Evolutionary conservation across 2,888 invertebrate species (phyloP).

Genomic region (Mesorhabditis belari): DNA sequence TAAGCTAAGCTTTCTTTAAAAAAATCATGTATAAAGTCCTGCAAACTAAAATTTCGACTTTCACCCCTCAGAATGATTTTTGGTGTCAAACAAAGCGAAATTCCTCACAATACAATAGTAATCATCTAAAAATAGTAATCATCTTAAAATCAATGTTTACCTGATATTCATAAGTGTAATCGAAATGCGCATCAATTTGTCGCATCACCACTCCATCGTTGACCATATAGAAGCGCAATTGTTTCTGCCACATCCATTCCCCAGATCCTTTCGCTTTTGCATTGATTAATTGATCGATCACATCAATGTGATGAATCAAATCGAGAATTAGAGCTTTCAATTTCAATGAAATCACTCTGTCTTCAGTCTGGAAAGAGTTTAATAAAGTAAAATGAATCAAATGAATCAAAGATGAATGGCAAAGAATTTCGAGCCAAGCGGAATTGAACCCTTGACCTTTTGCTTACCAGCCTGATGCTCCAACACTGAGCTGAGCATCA

Average conservation of each 20-base stretch:
- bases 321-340: slow-evolving; percentile 85
- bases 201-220: slow-evolving; percentile 63
- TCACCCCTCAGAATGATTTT: no score
- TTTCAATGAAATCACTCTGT: slow-evolving; percentile 70
- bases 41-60: no score
- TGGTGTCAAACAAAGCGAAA: no score
- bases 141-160: slow-evolving; percentile 6
- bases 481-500: no score
- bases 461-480: no score
- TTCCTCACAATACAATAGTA: no score
- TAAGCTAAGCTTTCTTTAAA: no score
- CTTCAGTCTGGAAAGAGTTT: slow-evolving; percentile 13
- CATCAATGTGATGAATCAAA: slow-evolving; percentile 79
- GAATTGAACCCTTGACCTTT: no score
- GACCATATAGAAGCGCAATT: slow-evolving; percentile 63
- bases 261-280: slow-evolving; percentile 61
- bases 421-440: no score
- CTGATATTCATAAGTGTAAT: slow-evolving; percentile 93
- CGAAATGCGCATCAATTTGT: slow-evolving; percentile 88
- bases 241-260: slow-evolving; percentile 90
- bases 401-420: not conserved
- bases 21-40: no score
- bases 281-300: slow-evolving; percentile 72
- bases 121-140: not conserved
- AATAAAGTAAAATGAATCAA: not conserved